Evolutionary conservation across 1,140 invertebrate species (phyloP).

Genomic region (Adelges cooleyi): DNA sequence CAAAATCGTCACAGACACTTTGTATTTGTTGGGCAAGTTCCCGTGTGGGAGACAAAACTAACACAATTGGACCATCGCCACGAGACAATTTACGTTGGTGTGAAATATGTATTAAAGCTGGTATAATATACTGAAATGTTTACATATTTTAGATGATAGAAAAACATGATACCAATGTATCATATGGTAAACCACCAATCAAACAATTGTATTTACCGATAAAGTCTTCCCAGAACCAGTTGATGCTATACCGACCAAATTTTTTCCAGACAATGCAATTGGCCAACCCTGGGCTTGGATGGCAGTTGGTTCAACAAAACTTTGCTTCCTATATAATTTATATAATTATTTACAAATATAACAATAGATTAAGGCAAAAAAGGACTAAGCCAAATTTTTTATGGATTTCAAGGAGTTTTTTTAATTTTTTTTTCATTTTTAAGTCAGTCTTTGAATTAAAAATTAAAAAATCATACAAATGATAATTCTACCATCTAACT

Average conservation of each 20-base stretch:
- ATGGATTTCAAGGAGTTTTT: no score
- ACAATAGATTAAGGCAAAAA: no score
- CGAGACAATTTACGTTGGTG: conserved; percentile 52
- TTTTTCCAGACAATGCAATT: conserved; percentile 64
- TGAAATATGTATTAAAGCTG: conserved; percentile 64
- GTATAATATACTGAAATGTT: conserved; percentile 40
- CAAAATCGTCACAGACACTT: conserved; percentile 78
- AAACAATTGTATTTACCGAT: conserved; percentile 37
- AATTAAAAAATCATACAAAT: no score
- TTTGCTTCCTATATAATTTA: conserved; percentile 41
- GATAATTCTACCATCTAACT: no score
- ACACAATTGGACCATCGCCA: conserved; percentile 61
- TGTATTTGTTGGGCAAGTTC: conserved; percentile 75
- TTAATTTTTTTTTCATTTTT: no score
- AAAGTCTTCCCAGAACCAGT: conserved; percentile 55
- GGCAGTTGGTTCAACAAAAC: conserved; percentile 63
- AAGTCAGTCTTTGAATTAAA: no score
- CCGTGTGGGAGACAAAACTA: conserved; percentile 68
- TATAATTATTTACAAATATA: no score
- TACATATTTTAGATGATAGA: no score
- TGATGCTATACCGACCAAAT: conserved; percentile 75
- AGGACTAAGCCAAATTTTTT: no score
- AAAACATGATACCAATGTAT: not conserved
- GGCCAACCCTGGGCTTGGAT: conserved; percentile 74
- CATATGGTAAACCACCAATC: not conserved